phyloP scores from a whole-genome alignment of 2,113 vertebrate species.

The Eurypyga helias region DNA sequence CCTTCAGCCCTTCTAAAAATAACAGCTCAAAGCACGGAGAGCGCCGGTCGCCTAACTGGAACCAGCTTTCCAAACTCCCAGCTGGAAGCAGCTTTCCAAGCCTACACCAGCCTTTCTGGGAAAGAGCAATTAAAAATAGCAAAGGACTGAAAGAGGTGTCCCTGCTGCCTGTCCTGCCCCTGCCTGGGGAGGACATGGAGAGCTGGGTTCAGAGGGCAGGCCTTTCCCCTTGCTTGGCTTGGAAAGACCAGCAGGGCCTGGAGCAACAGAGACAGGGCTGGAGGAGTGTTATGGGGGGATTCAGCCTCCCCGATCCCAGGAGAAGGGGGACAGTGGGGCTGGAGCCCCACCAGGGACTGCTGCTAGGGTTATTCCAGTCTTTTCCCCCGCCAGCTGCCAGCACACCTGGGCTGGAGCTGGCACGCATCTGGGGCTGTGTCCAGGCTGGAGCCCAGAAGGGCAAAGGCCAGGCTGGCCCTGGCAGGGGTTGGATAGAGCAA shows the following conservation, averaged over 20 bases:
- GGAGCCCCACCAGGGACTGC: not conserved
- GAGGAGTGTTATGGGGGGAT: not conserved
- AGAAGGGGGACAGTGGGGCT: not conserved
- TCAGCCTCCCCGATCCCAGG: not conserved
- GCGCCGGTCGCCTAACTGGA: conserved; percentile 15
- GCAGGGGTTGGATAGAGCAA: not conserved
- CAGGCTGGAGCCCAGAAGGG: not conserved
- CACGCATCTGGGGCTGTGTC: not conserved
- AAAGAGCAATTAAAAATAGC: conserved; percentile 60
- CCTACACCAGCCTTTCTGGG: conserved; percentile 29
- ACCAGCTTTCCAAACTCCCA: conserved; percentile 58
- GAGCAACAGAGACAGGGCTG: not conserved
- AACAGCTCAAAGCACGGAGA: not conserved
- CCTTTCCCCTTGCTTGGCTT: not conserved
- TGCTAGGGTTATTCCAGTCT: not conserved
- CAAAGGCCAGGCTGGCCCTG: not conserved
- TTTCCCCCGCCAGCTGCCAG: not conserved
- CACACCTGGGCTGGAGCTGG: not conserved
- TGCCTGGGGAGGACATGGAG: accelerated
- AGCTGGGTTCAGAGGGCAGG: not conserved
- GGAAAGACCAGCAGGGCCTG: not conserved
- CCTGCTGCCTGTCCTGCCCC: not conserved
- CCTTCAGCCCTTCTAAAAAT: conserved; percentile 54
- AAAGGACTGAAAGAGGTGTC: not conserved
- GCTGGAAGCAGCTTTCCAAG: conserved; percentile 23